A percentile compares a stretch with the other conserved stretches of the same genome.
phyloP scores from a whole-genome alignment of 2,113 vertebrate genomes.

The Sander vitreus region DNA sequence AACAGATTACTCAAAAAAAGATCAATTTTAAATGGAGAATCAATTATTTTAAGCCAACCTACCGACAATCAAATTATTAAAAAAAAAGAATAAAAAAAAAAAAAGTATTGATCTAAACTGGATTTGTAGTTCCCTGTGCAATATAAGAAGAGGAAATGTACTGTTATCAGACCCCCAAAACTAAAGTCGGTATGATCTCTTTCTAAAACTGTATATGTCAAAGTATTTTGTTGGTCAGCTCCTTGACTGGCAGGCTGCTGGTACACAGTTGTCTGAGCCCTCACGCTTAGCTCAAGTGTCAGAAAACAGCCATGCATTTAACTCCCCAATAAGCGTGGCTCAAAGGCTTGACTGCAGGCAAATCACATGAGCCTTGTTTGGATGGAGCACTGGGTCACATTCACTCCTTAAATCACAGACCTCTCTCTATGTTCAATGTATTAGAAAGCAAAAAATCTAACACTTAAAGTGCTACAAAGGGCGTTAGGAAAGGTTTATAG shows the following conservation, averaged over 20 bases:
- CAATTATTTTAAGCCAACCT: no score
- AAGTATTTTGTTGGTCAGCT: background rate
- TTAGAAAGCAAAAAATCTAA: background rate
- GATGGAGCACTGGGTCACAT: background rate
- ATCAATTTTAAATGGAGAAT: no score
- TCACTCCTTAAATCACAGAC: slow-evolving; percentile 2
- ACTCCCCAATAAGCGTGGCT: slow-evolving; percentile 59
- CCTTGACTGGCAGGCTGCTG: background rate
- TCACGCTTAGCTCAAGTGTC: slow-evolving; percentile 48
- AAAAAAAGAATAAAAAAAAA: no score
- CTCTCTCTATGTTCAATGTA: background rate
- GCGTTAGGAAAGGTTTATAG: background rate
- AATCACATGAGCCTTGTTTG: slow-evolving; percentile 46
- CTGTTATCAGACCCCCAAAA: background rate
- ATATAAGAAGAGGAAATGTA: background rate
- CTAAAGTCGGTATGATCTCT: background rate
- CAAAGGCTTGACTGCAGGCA: slow-evolving; percentile 53
- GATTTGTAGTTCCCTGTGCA: background rate
- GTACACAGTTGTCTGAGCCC: slow-evolving; percentile 12
- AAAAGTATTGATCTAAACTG: background rate
- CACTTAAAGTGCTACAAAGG: background rate
- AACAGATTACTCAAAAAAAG: no score
- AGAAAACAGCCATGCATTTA: slow-evolving; percentile 44
- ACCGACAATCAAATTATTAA: background rate
- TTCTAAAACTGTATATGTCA: background rate